phyloP scores from a whole-genome alignment of 2,888 invertebrate species.

The Noctua pronuba region DNA sequence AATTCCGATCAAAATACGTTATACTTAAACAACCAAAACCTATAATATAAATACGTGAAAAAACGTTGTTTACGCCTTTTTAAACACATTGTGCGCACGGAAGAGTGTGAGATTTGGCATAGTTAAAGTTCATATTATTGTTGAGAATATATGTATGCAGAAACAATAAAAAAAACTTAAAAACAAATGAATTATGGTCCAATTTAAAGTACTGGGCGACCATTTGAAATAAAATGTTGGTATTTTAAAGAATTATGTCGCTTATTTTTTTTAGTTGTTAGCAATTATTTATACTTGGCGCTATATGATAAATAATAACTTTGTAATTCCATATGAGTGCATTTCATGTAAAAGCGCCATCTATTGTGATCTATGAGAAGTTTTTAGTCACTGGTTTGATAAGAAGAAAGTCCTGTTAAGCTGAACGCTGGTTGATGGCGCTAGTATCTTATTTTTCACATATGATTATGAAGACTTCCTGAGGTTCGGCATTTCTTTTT shows the following conservation, averaged over 20 bases:
- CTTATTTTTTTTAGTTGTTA: not conserved
- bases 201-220: not conserved
- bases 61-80: not conserved
- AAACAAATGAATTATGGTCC: not conserved
- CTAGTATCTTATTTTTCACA: constrained; percentile 33
- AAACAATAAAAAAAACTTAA: not conserved
- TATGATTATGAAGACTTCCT: not conserved
- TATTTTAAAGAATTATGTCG: constrained; percentile 1
- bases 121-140: not conserved
- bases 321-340: not conserved
- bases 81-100: not conserved
- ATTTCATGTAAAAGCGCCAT: constrained; percentile 58
- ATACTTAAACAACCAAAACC: not conserved
- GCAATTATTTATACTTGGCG: constrained; percentile 20
- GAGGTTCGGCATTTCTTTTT: not conserved
- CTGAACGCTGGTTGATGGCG: constrained; percentile 53
- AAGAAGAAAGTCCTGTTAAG: constrained; percentile 24
- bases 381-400: constrained; percentile 26
- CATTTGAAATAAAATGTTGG: not conserved
- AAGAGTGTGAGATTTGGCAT: not conserved
- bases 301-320: not conserved
- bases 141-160: not conserved
- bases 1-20: not conserved
- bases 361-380: constrained; percentile 45
- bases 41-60: not conserved